These are phyloP conservation scores for Anableps anableps DNA, from an alignment of 2,797 vertebrate genomes.

Conservation along the genomic window DNA sequence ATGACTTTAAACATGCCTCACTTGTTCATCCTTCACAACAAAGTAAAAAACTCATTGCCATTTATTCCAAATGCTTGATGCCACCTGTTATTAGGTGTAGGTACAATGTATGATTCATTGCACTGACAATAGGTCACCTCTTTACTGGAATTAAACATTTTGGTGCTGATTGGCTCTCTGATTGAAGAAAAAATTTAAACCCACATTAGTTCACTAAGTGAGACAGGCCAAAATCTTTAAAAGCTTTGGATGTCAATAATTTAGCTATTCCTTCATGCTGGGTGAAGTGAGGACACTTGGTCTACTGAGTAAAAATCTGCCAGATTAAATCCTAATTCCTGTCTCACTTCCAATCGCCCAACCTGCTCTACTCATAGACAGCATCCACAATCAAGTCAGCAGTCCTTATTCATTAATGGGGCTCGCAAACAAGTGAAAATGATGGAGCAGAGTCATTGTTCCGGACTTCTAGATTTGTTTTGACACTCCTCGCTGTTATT, in stretches of 20 bases:
- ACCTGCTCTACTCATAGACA: conserved; percentile 53
- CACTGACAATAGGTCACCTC: conserved; percentile 69
- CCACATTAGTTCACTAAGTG: conserved; percentile 57
- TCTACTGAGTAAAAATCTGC: conserved; percentile 55
- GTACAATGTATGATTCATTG: conserved; percentile 64
- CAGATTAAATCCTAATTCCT: conserved; percentile 54
- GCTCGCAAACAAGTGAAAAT: conserved; percentile 47
- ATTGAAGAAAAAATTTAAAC: conserved; percentile 69
- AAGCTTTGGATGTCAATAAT: conserved; percentile 42
- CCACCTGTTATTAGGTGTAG: background rate
- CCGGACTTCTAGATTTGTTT: conserved; percentile 55
- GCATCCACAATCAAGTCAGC: conserved; percentile 44
- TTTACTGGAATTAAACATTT: conserved; percentile 73
- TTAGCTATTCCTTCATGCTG: conserved; percentile 51
- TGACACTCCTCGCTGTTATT: conserved; percentile 47
- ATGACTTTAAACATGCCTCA: too few relatives aligned
- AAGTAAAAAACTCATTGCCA: too few relatives aligned
- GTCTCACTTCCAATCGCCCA: conserved; percentile 25
- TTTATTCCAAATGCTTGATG: background rate
- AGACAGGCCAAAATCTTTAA: conserved; percentile 56
- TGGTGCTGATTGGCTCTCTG: conserved; percentile 48
- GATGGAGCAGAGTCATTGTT: conserved; percentile 28
- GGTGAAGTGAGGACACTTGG: conserved; percentile 64
- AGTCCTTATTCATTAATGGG: conserved; percentile 51
- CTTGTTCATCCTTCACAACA: too few relatives aligned